Evolutionary conservation across 2,113 vertebrate species (phyloP).

Genomic region (Bagarius yarrelli): DNA sequence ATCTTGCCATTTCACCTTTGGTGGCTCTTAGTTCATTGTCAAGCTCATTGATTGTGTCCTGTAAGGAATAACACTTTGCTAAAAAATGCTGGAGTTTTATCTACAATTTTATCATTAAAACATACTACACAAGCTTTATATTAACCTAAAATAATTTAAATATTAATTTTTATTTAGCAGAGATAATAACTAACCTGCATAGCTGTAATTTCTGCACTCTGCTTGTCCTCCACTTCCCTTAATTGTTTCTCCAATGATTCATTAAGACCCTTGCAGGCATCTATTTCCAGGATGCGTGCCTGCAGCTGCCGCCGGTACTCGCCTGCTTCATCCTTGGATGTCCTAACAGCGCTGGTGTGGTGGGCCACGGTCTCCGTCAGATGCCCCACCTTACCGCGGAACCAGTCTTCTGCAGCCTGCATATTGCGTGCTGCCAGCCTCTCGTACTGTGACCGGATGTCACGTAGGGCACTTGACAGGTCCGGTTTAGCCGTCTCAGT

Average conservation of each 20-base stretch:
- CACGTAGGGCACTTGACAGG: conserved; percentile 63
- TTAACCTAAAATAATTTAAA: neutral
- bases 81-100: neutral
- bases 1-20: conserved; percentile 68
- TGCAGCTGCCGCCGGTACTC: conserved; percentile 68
- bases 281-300: conserved; percentile 70
- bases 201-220: conserved; percentile 66
- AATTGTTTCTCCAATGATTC: conserved; percentile 72
- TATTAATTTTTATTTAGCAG: neutral
- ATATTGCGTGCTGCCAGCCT: conserved; percentile 71
- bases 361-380: conserved; percentile 70
- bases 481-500: conserved; percentile 63
- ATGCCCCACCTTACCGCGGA: conserved; percentile 71
- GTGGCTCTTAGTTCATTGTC: conserved; percentile 71
- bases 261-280: conserved; percentile 66
- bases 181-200: conserved; percentile 66
- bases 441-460: conserved; percentile 70
- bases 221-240: conserved; percentile 69
- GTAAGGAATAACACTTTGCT: conserved; percentile 26
- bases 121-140: neutral
- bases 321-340: conserved; percentile 70
- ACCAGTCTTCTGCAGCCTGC: conserved; percentile 75
- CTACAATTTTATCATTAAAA: neutral
- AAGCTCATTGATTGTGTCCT: conserved; percentile 68
- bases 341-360: conserved; percentile 64